Percentiles rank a stretch among this genome's conserved stretches.
phyloP scores from a whole-genome alignment of 2,113 vertebrate genomes.

The Pedetes capensis region DNA sequence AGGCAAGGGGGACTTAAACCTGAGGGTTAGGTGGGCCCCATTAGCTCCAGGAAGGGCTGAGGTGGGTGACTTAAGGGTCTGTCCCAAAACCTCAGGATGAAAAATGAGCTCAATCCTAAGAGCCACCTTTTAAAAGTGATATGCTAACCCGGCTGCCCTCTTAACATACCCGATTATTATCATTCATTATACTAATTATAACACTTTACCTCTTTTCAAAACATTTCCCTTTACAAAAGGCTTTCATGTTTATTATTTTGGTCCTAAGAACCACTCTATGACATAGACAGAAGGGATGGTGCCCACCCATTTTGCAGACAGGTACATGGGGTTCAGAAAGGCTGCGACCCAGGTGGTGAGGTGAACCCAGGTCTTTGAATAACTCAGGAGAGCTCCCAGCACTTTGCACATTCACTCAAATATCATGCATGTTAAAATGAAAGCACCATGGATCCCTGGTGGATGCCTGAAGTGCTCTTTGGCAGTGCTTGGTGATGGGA shows the following conservation, averaged over 20 bases:
- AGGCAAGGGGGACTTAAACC: neutral
- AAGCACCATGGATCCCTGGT: neutral
- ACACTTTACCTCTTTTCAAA: neutral
- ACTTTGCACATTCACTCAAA: accelerated
- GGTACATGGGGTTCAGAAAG: neutral
- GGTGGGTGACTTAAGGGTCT: accelerated
- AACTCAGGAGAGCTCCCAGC: neutral
- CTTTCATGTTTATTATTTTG: neutral
- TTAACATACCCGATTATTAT: neutral
- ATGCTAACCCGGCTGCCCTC: neutral
- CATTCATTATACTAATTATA: neutral
- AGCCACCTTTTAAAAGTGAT: neutral
- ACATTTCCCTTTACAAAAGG: conserved; percentile 3
- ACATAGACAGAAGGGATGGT: neutral
- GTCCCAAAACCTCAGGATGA: neutral
- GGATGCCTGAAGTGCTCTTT: neutral
- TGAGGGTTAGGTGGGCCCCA: neutral
- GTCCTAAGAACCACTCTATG: neutral
- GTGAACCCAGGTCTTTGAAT: neutral
- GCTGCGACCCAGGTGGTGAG: neutral
- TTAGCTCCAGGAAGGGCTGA: neutral
- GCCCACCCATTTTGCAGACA: neutral
- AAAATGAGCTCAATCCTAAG: neutral
- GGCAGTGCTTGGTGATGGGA: neutral
- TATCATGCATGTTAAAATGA: neutral